Base-by-base conservation (phyloP, 2,888 invertebrate genomes). In the Drosophila helvetica region DNA sequence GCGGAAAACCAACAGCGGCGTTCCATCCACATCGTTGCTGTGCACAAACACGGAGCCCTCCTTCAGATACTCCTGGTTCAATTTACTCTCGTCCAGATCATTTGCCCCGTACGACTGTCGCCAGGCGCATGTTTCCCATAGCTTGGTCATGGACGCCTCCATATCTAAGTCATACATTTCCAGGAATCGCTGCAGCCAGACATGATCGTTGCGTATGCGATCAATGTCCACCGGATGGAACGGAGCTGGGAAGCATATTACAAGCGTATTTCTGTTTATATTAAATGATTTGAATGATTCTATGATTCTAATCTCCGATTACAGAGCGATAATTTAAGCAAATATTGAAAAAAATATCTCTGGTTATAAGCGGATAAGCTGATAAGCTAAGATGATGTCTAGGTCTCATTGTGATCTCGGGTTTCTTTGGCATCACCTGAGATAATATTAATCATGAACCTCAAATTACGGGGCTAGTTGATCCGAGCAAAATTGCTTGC, bases 61-160 rank as follows among this genome's bases (percentile, higher is more conserved):
- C 55, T 95, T 94, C 22, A 97, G 92, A 76, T 96, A 95, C 33
- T 96, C 95, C 90, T 94, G 93, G 56, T 94, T 94, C 0, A 98
- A 93, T 57, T 93, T 95, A 2, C 92, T 93, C 85, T 96, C 96
- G 59, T 92, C 94, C 1, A 97, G 94, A 78, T 97, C 95, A 91
- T 96, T 96, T 0, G 95, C 94, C 0, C 95, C 95, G 80, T 95
- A 95, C 42, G 94, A 95, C 91, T 95, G 96, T 63, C 98, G 93
- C 97, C 98, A 98, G 72, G 94, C 93, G 79, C 97, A 93, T 1
- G 96, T 94, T 7, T 95, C 95, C 94, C 96, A 96, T 2, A 98
- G 92, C 95, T 97, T 96, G 53, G 94, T 94, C 0, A 96, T 92
- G 0, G 97, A 94, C 50, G 93, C 92, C 72, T 95, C 94, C 55